Conservation (phyloP, 92 coral and sea anemone species). For the Zoanthus sansibaricus region DNA sequence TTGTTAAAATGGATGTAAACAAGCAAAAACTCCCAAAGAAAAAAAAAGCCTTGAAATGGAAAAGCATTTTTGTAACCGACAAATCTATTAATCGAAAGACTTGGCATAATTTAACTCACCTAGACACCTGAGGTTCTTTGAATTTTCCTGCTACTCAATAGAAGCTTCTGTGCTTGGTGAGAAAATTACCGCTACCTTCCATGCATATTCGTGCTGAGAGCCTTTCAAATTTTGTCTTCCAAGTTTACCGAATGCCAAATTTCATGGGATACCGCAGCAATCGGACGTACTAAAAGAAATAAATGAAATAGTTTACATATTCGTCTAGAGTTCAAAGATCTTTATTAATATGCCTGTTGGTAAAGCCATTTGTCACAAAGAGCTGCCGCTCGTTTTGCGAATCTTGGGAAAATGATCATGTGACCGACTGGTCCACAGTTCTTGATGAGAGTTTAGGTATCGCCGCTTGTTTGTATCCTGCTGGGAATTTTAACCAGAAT, state of each 20-base stretch:
- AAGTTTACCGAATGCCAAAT: constrained; percentile 35
- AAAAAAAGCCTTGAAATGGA: background rate
- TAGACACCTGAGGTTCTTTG: background rate
- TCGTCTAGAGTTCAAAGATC: background rate
- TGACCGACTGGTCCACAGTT: constrained; percentile 10
- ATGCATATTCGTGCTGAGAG: constrained; percentile 19
- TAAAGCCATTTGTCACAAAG: constrained; percentile 8
- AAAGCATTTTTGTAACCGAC: background rate
- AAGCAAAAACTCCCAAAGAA: background rate
- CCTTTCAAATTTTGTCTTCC: constrained; percentile 1
- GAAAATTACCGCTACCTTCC: background rate
- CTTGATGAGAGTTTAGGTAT: constrained; percentile 8
- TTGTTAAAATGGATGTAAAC: background rate
- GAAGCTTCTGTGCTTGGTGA: constrained; percentile 6
- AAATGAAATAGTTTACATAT: constrained; percentile 41
- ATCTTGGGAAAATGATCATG: constrained; percentile 11
- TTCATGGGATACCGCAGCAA: constrained; percentile 24
- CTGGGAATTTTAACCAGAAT: constrained; percentile 38
- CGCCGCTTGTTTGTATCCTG: constrained; percentile 8
- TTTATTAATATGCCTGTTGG: constrained; percentile 20
- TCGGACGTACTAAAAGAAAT: constrained; percentile 23
- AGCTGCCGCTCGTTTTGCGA: constrained; percentile 26
- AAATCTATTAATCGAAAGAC: background rate
- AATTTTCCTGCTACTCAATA: constrained; percentile 6
- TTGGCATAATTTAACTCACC: constrained; percentile 12